Base-by-base conservation (phyloP, 2,797 vertebrate species). In the Danio aesculapii region DNA sequence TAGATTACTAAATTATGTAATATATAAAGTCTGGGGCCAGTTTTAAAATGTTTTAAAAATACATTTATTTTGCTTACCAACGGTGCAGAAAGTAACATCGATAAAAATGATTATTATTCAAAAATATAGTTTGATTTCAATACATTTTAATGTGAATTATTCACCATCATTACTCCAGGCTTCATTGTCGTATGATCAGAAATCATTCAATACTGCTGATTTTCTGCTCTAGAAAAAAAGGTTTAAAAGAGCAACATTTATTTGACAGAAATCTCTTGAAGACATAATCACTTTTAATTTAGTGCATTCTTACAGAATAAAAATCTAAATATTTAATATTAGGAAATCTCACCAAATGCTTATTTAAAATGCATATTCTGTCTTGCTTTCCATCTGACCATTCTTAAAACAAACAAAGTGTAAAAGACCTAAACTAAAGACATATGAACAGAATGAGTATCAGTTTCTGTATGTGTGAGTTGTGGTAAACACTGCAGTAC, bases 401-500 rank as follows among this genome's bases (percentile, higher is more conserved):
- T 70, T 68, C 59, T 55, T 57, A n/a, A 75, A 58, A n/a, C n/a
- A 12, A 44, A n/a, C 1, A 17, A 12, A 6, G 10, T 66, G 52
- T 59, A 30, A 62, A 75, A 61, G 39, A 5, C 49, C 44, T 78
- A 30, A 30, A 30, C 61, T 46, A 17, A 59, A 66, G 64, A 62
- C 84, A 71, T 41, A 6, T 59, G 81, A 50, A 47, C 70, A 75
- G 52, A 70, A 84, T 52, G 53, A 3, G 39, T 55, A 46, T 30
- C 14, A 46, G 13, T 66, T 30, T 30, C 30, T 30, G 30, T 16
- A 70, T 77, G 21, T 55, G 19, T 19, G 70, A 79, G 47, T 21
- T 69, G 55, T 79, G 81, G 84, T 89, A 89, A 89, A 86, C 84
- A 75, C 84, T 79, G 82, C 44, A 81, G 75, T 90, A 89, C 90